Percentiles rank a stretch among this genome's conserved stretches.
Evolutionary conservation across 2,888 invertebrate species (phyloP).

Genomic region (Apodemia hepburni): DNA sequence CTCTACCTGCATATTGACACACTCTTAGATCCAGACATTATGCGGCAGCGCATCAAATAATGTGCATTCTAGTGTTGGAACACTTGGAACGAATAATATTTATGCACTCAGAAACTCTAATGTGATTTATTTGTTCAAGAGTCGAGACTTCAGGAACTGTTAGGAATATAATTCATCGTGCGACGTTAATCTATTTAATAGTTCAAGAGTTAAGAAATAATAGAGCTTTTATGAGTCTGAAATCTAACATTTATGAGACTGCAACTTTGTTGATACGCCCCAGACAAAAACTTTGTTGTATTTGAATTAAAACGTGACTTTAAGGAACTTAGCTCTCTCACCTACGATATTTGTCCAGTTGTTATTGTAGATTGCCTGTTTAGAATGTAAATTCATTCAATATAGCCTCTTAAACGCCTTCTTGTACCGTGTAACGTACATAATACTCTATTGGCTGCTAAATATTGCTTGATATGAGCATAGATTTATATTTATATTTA

Average conservation of each 20-base stretch:
- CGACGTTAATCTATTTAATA: slow-evolving; percentile 26
- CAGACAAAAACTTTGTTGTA: not conserved
- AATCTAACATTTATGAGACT: not conserved
- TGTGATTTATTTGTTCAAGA: slow-evolving; percentile 44
- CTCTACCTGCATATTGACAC: not conserved
- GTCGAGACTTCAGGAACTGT: slow-evolving; percentile 32
- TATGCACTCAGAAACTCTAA: slow-evolving; percentile 43
- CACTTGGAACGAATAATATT: slow-evolving; percentile 36
- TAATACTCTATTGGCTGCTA: not conserved
- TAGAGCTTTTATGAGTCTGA: not conserved
- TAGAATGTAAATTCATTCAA: not conserved
- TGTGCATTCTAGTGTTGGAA: slow-evolving; percentile 13
- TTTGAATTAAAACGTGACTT: not conserved
- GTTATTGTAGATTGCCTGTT: slow-evolving; percentile 4
- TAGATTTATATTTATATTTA: not conserved
- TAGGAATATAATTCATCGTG: slow-evolving; percentile 32
- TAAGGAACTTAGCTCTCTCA: not conserved
- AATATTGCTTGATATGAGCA: not conserved
- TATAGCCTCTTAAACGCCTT: not conserved
- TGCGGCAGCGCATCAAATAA: slow-evolving; percentile 10
- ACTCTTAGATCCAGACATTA: not conserved
- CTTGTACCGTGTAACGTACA: slow-evolving; percentile 1
- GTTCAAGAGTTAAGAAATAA: slow-evolving; percentile 18
- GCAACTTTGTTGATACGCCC: too few relatives aligned
- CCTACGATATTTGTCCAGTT: not conserved